Evolutionary conservation across 2,888 invertebrate genomes (phyloP).

Genomic region (Eustalomyia histrio): DNA sequence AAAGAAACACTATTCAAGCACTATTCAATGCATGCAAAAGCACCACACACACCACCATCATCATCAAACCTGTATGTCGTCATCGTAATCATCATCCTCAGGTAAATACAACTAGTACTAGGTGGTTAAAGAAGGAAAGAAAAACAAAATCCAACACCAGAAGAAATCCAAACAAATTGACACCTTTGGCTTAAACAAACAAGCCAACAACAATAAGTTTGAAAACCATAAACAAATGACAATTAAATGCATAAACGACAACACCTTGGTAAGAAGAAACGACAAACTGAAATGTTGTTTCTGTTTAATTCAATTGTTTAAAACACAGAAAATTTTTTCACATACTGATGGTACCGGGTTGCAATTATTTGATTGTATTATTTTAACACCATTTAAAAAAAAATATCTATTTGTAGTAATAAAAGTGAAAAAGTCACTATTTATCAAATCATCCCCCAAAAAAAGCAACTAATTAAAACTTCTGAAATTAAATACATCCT

Average conservation of each 20-base stretch:
- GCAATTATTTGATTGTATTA: slow-evolving; percentile 36
- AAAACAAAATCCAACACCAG: not conserved
- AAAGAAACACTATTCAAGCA: not conserved
- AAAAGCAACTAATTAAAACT: too few relatives aligned
- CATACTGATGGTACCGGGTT: slow-evolving; percentile 20
- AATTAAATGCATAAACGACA: slow-evolving; percentile 61
- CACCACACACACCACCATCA: slow-evolving; percentile 4
- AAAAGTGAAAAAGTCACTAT: too few relatives aligned
- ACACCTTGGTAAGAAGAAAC: slow-evolving; percentile 41
- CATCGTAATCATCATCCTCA: slow-evolving; percentile 13
- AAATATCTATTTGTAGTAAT: too few relatives aligned
- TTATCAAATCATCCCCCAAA: too few relatives aligned
- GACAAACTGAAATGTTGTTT: slow-evolving; percentile 1
- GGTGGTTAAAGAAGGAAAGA: not conserved
- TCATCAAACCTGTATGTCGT: not conserved
- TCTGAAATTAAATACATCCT: too few relatives aligned
- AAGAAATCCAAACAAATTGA: slow-evolving; percentile 56
- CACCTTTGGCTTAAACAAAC: slow-evolving; percentile 57
- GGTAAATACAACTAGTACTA: slow-evolving; percentile 16
- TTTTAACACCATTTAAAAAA: not conserved
- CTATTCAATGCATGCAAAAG: not conserved
- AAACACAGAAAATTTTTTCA: slow-evolving; percentile 7
- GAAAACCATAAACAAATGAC: slow-evolving; percentile 52
- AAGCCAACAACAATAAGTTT: slow-evolving; percentile 38
- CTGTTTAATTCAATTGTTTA: slow-evolving; percentile 52